These are phyloP conservation scores for Syrphus vitripennis DNA, from an alignment of 2,888 invertebrate species.

Conservation along the genomic window DNA sequence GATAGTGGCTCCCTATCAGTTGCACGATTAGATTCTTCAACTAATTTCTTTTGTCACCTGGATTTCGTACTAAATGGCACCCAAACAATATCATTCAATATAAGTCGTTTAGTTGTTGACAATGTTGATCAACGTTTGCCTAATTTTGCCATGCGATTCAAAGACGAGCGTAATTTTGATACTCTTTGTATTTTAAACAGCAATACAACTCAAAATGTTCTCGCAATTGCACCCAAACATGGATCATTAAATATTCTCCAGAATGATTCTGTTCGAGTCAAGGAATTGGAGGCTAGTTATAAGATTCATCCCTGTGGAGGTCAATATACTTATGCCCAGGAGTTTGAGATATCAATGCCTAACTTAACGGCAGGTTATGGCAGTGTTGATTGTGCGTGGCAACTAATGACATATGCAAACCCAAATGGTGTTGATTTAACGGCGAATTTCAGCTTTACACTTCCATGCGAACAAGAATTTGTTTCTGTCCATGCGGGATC, in stretches of 20 bases:
- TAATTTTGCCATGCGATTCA: slow-evolving; percentile 48
- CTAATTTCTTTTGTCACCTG: slow-evolving; percentile 74
- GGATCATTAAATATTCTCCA: slow-evolving; percentile 74
- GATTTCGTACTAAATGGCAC: slow-evolving; percentile 66
- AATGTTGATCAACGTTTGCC: neutral
- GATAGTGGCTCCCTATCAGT: slow-evolving; percentile 81
- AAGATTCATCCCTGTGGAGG: slow-evolving; percentile 88
- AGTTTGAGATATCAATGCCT: slow-evolving; percentile 77
- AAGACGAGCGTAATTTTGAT: slow-evolving; percentile 15
- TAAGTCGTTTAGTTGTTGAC: slow-evolving; percentile 37
- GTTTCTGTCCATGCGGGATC: slow-evolving; percentile 82
- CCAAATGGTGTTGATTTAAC: slow-evolving; percentile 78
- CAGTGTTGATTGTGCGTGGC: slow-evolving; percentile 88
- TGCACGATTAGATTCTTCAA: slow-evolving; percentile 53
- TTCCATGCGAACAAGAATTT: slow-evolving; percentile 83
- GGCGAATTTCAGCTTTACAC: slow-evolving; percentile 82
- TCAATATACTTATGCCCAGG: slow-evolving; percentile 78
- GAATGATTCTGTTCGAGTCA: slow-evolving; percentile 51
- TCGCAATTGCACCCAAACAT: slow-evolving; percentile 67
- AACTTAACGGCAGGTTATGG: slow-evolving; percentile 74
- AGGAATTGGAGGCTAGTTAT: slow-evolving; percentile 82
- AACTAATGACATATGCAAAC: slow-evolving; percentile 77
- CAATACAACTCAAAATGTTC: slow-evolving; percentile 68
- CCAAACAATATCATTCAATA: slow-evolving; percentile 75
- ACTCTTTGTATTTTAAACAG: neutral